These are phyloP conservation scores for Psococerastis gibbosa DNA, from an alignment of 2,888 invertebrate genomes.

Conservation along the genomic window DNA sequence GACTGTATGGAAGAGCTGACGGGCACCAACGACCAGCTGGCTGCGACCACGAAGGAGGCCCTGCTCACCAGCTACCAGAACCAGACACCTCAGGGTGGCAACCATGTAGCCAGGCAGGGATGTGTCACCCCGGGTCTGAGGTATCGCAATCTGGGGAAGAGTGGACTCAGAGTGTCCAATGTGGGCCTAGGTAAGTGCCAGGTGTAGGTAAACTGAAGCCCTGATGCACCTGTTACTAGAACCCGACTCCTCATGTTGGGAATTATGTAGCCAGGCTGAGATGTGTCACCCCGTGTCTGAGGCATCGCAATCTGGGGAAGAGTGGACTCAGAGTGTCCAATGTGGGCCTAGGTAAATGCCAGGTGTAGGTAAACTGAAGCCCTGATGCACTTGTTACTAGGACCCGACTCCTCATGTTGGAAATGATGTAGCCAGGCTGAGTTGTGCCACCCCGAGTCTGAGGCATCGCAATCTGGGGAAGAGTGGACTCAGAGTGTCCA, in stretches of 20 bases:
- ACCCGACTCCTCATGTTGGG: conserved; percentile 34
- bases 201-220: conserved; percentile 32
- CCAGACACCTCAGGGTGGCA: conserved; percentile 34
- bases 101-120: conserved; percentile 30
- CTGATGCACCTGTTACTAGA: conserved; percentile 28
- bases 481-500: conserved; percentile 85
- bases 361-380: conserved; percentile 31
- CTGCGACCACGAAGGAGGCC: conserved; percentile 32
- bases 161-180: conserved; percentile 84
- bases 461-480: conserved; percentile 88
- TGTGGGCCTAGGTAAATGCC: conserved; percentile 70
- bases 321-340: conserved; percentile 88
- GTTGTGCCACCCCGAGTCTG: conserved; percentile 58
- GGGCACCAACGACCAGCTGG: conserved; percentile 35
- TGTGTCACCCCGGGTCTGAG: conserved; percentile 63
- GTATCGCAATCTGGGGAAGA: conserved; percentile 88
- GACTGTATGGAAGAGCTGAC: conserved; percentile 92
- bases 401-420: conserved; percentile 34
- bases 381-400: conserved; percentile 28
- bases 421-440: conserved; percentile 29
- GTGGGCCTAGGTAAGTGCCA: conserved; percentile 73
- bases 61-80: conserved; percentile 28
- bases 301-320: conserved; percentile 87
- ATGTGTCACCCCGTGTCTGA: conserved; percentile 58
- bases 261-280: conserved; percentile 30